These are phyloP conservation scores for Xylophagus ater DNA, from an alignment of 2,888 invertebrate genomes.

Conservation along the genomic window DNA sequence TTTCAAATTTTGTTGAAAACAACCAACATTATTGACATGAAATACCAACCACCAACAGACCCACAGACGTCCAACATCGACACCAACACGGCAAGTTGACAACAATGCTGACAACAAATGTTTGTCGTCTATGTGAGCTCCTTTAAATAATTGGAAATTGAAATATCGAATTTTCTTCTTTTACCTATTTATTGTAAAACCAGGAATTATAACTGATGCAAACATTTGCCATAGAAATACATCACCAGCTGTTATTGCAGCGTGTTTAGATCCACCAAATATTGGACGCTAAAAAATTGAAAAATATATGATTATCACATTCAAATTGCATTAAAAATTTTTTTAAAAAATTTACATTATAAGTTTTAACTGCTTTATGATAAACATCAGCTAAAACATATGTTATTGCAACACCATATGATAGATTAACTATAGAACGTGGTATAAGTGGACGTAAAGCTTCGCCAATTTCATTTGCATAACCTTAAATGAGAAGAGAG, in stretches of 20 bases:
- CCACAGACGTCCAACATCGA: no score
- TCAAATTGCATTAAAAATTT: neutral
- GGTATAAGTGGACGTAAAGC: slow-evolving; percentile 74
- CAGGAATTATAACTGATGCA: slow-evolving; percentile 67
- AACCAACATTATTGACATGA: no score
- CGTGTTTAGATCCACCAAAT: slow-evolving; percentile 14
- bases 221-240: slow-evolving; percentile 87
- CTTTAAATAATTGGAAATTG: no score
- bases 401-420: slow-evolving; percentile 69
- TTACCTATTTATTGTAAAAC: slow-evolving; percentile 74
- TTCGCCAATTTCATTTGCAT: slow-evolving; percentile 94
- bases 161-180: no score
- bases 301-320: neutral
- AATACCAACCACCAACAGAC: no score
- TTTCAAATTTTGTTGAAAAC: no score
- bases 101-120: no score
- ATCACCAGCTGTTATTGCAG: slow-evolving; percentile 53
- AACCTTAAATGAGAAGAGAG: slow-evolving; percentile 51
- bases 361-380: slow-evolving; percentile 59
- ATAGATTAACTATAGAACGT: slow-evolving; percentile 53
- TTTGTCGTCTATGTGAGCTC: no score
- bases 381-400: slow-evolving; percentile 82
- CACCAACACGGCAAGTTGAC: no score
- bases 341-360: slow-evolving; percentile 41
- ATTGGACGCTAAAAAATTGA: neutral